These are phyloP conservation scores for Perodicticus potto DNA, from an alignment of 2,797 vertebrate genomes.

Conservation along the genomic window DNA sequence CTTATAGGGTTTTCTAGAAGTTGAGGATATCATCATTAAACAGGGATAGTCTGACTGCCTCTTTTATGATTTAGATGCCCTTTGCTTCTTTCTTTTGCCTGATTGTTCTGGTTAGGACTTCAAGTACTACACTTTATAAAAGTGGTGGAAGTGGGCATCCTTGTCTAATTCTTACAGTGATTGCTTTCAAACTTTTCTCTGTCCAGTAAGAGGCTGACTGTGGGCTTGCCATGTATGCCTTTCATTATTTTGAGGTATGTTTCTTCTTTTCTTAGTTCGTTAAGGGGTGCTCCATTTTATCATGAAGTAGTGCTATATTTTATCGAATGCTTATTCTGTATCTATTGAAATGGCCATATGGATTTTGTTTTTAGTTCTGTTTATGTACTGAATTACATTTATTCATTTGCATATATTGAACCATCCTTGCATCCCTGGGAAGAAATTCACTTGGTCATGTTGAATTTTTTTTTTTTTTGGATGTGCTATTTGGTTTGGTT, in stretches of 20 bases:
- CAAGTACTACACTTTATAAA: not conserved
- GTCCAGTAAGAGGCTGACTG: not conserved
- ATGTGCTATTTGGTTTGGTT: not conserved
- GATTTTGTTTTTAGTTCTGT: not conserved
- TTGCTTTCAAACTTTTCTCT: not conserved
- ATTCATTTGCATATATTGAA: not conserved
- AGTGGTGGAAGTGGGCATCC: not conserved
- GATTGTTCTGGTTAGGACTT: not conserved
- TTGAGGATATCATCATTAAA: not conserved
- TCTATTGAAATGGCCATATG: not conserved
- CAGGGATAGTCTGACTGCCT: not conserved
- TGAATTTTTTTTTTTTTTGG: not conserved
- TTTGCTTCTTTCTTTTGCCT: not conserved
- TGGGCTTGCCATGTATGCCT: not conserved
- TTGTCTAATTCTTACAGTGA: not conserved
- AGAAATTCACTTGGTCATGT: not conserved
- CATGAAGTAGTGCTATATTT: not conserved
- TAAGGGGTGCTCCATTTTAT: not conserved
- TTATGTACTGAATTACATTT: not conserved
- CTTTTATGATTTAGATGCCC: too few relatives aligned
- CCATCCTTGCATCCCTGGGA: not conserved
- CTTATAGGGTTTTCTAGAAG: not conserved
- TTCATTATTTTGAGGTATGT: not conserved
- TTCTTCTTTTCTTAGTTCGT: not conserved
- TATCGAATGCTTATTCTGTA: not conserved